Evolutionary conservation across 1,140 invertebrate species (phyloP), one percentile per base, ranked within the genome.

Genomic region (Eupristina koningsbergeri): DNA sequence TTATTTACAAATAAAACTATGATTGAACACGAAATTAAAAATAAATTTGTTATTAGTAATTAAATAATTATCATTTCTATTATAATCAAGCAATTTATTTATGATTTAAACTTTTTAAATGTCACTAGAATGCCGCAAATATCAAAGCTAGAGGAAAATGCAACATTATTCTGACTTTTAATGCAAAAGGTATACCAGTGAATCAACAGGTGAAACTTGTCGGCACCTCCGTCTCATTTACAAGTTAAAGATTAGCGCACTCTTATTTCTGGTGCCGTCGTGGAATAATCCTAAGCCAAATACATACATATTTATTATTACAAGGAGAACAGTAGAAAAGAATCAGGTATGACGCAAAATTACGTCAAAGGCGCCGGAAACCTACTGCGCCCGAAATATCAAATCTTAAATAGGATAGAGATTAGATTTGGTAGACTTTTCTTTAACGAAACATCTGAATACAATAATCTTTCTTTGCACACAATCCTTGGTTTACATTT

Each of bases 311-410:
- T 41, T 71, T 71, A 41, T 34, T 26, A 26, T 58, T 58, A 41
- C 36, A 71, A 41, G 7, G 17, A 26, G 8, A 71, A 39, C 26
- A 71, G 29, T 41, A 41, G 67, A 17, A 41, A n/a, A 26, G 67
- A 41, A 8, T 26, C 22, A 41, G 67, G 9, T 71, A 39, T 15
- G 29, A 80, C 15, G 47, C n/a, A 69, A 39, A 61, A 80, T 80
- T 80, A 80, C 78, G 64, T 71, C 41, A n/a, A 71, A 71, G 22
- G 31, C 31, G 50, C 50, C 36, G 73, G 19, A 74, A 17, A 29
- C n/a, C 5, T 50, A 41, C 15, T 69, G 13, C 39, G 9, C 7
- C 36, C 26, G 34, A 76, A 76, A 76, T 39, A 26, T 58, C 31
- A n/a, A 39, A 53, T 76, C 13, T 36, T 34, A 36, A 22, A 76